Percentiles rank a stretch among this genome's conserved stretches.
Evolutionary conservation across 2,888 invertebrate species (phyloP).

Genomic region (Oegoconia quadripuncta): DNA sequence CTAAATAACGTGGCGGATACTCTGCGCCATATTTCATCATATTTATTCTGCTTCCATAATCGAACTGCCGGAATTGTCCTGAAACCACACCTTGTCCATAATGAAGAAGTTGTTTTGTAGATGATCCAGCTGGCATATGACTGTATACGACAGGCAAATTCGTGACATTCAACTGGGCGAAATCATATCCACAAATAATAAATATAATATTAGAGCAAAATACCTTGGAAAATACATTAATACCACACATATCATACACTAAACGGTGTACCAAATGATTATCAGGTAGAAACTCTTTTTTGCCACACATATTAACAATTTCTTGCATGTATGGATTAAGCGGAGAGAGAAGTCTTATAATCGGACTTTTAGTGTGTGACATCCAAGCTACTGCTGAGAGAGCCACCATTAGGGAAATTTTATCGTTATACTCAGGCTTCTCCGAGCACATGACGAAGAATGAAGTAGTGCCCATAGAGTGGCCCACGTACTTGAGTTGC

Average conservation of each 20-base stretch:
- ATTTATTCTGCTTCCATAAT: background rate
- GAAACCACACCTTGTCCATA: background rate
- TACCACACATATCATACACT: background rate
- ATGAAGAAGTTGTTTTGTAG: background rate
- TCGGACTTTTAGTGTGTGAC: conserved; percentile 52
- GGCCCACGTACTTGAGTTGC: conserved; percentile 81
- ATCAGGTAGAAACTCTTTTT: conserved; percentile 82
- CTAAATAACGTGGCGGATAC: background rate
- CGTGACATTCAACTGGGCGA: background rate
- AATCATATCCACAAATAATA: background rate
- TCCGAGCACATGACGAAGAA: conserved; percentile 79
- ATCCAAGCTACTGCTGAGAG: conserved; percentile 80
- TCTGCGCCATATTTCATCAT: background rate
- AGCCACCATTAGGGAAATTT: conserved; percentile 73
- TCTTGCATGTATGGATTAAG: conserved; percentile 35
- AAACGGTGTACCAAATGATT: background rate
- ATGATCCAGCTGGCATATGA: background rate
- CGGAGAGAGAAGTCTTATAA: conserved; percentile 46
- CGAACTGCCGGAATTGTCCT: background rate
- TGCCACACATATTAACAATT: conserved; percentile 57
- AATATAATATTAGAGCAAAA: background rate
- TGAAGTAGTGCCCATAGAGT: conserved; percentile 83
- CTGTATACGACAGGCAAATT: background rate
- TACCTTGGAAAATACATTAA: background rate
- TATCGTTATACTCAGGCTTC: conserved; percentile 75